Percentiles rank a stretch among this genome's conserved stretches.
Evolutionary conservation across 2,888 invertebrate species (phyloP).

Genomic region (Agrotis puta): DNA sequence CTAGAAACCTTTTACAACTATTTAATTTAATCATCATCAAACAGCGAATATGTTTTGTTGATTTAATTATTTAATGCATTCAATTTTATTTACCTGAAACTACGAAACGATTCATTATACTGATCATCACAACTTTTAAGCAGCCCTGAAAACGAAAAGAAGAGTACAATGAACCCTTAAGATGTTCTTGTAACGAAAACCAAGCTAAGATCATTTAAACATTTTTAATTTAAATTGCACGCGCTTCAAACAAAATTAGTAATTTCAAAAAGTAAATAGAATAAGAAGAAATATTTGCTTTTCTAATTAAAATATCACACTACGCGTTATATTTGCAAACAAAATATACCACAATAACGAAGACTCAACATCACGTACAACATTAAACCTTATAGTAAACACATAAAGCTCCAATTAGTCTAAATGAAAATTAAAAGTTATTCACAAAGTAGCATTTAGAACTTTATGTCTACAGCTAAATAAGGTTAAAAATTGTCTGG

Average conservation of each 20-base stretch:
- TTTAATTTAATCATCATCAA: no score
- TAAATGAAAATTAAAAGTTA: background rate
- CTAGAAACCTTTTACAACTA: no score
- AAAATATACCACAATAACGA: slow-evolving; percentile 3
- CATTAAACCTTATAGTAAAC: slow-evolving; percentile 1
- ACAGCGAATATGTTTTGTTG: no score
- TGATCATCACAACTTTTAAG: no score
- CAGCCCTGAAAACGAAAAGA: no score
- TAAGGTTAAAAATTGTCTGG: slow-evolving; percentile 15
- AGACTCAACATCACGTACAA: background rate
- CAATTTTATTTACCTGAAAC: no score
- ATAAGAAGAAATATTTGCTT: slow-evolving; percentile 28
- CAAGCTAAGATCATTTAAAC: background rate
- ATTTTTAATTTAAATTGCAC: background rate
- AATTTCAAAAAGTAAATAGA: slow-evolving; percentile 13
- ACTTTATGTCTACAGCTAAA: background rate
- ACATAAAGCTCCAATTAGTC: slow-evolving; percentile 14
- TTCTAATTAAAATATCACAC: slow-evolving; percentile 29
- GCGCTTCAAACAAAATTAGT: slow-evolving; percentile 1
- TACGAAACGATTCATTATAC: no score
- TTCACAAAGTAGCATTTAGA: background rate
- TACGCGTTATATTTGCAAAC: slow-evolving; percentile 1
- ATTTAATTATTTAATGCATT: no score
- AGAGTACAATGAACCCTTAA: no score
- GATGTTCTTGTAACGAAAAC: no score